Base-by-base conservation (phyloP, 1,140 invertebrate species). In the Psix sp. region DNA sequence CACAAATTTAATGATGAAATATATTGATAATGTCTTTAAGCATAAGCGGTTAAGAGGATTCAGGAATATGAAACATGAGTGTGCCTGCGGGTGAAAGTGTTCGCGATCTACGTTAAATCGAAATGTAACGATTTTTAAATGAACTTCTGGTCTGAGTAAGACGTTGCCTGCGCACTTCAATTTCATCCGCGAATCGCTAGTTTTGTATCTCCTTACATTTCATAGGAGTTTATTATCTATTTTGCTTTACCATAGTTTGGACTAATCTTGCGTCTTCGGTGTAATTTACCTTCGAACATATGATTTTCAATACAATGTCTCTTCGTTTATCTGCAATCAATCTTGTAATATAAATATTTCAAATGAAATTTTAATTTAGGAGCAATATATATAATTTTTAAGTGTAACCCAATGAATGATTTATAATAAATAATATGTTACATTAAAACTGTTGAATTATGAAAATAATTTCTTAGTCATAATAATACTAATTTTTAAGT, bases 71-170 rank as follows among this genome's bases (percentile, higher is more conserved):
- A 74, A 60, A 40, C 40, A 21, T 68, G 45, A 36, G 51, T 68
- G 73, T 76, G 76, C 57, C 51, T 77, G 71, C 70, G 36, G 56
- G 48, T 76, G 68, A 76, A 51, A 66, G 24, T 66, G 62, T 65
- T 62, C 74, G 77, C 60, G 60, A 68, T 70, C 48, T 35, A 60
- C 74, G 73, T 79, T 35, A 78, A 78, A 74, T 82, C 82, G 81
- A 81, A 77, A 83, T 82, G 83, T 77, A 83, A 52, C 80, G 74
- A 68, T 85, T 85, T 84, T 85, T 84, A 60, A 85, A 84, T 84
- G 83, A 84, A 83, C 81, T 82, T 83, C 79, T 83, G 82, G 83
- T 85, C 83, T 79, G 84, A 80, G 71, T 85, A 84, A 71, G 56
- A 63, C 66, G 56, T 70, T 11, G 52, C 40, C 16, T 36, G 16